These are phyloP conservation scores for Pollicipes pollicipes DNA, from an alignment of 1,140 invertebrate genomes.

Conservation along the genomic window DNA sequence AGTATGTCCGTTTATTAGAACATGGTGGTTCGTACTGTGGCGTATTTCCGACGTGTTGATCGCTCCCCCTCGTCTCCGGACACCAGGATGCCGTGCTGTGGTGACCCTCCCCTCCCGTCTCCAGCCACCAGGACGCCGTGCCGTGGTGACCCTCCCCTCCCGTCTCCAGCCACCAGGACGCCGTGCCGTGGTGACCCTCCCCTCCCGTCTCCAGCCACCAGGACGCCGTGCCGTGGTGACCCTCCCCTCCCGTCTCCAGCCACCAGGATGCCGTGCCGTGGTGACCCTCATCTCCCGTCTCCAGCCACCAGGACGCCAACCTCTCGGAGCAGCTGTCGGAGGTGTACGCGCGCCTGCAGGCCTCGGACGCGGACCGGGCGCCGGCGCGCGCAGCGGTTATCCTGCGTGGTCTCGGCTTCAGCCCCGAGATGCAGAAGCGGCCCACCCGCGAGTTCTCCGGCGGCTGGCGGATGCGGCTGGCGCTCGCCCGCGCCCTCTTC, in stretches of 20 bases:
- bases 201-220: slow-evolving; percentile 1
- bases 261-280: too few relatives aligned
- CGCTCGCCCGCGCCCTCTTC: slow-evolving; percentile 71
- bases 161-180: too few relatives aligned
- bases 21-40: too few relatives aligned
- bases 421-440: slow-evolving; percentile 78
- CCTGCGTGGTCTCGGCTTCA: slow-evolving; percentile 91
- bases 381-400: slow-evolving; percentile 87
- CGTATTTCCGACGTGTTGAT: too few relatives aligned
- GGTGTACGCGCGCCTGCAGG: slow-evolving; percentile 87
- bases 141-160: too few relatives aligned
- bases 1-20: too few relatives aligned
- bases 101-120: too few relatives aligned
- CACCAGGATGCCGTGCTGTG: too few relatives aligned
- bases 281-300: background rate
- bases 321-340: slow-evolving; percentile 43
- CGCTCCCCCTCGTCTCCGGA: too few relatives aligned
- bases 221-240: background rate
- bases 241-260: background rate
- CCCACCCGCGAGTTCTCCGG: slow-evolving; percentile 92
- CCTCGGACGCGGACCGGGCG: slow-evolving; percentile 90
- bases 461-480: slow-evolving; percentile 97
- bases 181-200: too few relatives aligned
- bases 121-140: too few relatives aligned
- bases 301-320: slow-evolving; percentile 39